Conservation (phyloP, 2,888 invertebrate genomes). For the Neria commutata region DNA sequence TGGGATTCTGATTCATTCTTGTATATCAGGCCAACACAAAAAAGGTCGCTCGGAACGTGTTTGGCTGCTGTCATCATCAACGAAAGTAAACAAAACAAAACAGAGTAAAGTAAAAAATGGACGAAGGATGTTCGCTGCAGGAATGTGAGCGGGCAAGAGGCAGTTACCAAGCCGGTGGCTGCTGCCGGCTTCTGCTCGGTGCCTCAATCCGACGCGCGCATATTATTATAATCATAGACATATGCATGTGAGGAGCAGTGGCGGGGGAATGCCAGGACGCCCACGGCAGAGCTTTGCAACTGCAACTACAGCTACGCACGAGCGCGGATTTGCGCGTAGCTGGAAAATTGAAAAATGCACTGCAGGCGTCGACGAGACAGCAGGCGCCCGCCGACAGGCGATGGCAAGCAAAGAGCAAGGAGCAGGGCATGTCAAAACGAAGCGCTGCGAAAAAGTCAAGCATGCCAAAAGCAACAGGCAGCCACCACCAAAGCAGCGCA, state of each 20-base stretch:
- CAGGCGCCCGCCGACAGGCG: background rate
- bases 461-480: constrained; percentile 1
- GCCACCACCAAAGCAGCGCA: background rate
- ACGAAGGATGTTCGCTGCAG: constrained; percentile 8
- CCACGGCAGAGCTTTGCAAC: constrained; percentile 1
- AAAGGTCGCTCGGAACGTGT: constrained; percentile 14
- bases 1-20: constrained; percentile 23
- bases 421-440: background rate
- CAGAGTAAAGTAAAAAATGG: constrained; percentile 21
- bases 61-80: constrained; percentile 11
- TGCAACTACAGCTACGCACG: constrained; percentile 10
- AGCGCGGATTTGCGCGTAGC: constrained; percentile 39
- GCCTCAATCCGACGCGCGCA: constrained; percentile 21
- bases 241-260: constrained; percentile 1
- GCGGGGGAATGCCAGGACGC: background rate
- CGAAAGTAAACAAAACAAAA: constrained; percentile 27
- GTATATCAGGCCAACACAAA: constrained; percentile 7
- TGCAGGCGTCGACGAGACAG: constrained; percentile 27
- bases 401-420: background rate
- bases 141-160: too few relatives aligned
- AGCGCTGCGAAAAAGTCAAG: constrained; percentile 12
- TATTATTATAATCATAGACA: constrained; percentile 30
- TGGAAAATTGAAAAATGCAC: constrained; percentile 46
- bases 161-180: too few relatives aligned
- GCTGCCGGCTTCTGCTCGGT: too few relatives aligned